Evolutionary conservation across 37 sponge, comb jelly and placozoan species (phyloP).

Genomic region (Mnemiopsis leidyi): DNA sequence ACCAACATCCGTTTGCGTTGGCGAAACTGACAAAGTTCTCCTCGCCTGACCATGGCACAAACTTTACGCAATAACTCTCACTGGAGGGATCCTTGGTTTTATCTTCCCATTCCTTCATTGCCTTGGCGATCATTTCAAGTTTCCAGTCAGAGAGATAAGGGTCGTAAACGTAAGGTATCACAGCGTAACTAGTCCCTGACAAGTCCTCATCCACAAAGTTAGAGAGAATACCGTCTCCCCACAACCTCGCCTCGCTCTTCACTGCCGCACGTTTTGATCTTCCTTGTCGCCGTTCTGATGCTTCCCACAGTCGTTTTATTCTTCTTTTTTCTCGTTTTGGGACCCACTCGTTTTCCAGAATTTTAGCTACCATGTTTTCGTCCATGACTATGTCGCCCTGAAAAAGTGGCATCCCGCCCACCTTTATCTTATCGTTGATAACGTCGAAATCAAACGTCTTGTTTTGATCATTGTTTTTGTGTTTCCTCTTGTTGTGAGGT

Average conservation of each 20-base stretch:
- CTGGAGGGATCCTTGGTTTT: neutral
- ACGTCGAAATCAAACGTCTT: neutral
- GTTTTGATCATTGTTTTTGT: neutral
- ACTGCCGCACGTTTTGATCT: neutral
- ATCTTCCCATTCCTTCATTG: slow-evolving; percentile 38
- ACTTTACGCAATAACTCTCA: neutral
- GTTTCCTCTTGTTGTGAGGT: neutral
- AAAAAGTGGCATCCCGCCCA: slow-evolving; percentile 36
- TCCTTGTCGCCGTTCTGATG: neutral
- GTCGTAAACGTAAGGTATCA: neutral
- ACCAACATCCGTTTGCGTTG: slow-evolving; percentile 15
- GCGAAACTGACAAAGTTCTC: neutral
- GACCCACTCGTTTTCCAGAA: slow-evolving; percentile 4
- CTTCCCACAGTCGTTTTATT: neutral
- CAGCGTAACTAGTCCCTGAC: slow-evolving; percentile 7
- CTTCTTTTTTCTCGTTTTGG: neutral
- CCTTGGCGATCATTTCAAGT: neutral
- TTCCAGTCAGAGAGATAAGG: neutral
- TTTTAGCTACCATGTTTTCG: neutral
- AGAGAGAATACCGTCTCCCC: slow-evolving; percentile 2
- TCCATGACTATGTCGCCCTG: slow-evolving; percentile 49
- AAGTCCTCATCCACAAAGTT: neutral
- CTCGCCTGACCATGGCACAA: slow-evolving; percentile 39
- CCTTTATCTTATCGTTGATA: neutral
- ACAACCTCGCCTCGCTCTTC: neutral